Base-by-base conservation (phyloP, 1,140 invertebrate species). In the Temnothorax curvispinosus region DNA sequence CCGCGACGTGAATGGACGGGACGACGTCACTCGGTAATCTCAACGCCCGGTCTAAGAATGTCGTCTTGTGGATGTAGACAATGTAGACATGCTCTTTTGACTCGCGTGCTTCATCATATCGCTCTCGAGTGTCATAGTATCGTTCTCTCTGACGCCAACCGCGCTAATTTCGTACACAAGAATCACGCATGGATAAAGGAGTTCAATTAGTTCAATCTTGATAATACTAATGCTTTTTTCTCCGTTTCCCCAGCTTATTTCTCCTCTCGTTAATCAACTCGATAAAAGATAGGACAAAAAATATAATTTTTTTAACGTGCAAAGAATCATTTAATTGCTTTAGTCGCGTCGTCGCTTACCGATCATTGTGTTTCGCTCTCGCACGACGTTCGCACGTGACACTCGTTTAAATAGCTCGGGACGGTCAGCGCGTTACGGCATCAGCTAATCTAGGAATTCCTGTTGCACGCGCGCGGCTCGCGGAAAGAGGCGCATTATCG, bases 401-500 rank as follows among this genome's bases (percentile, higher is more conserved):
- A 35, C 21, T 41, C 32, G 52, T 56, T 74, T 18, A 47, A n/a
- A 56, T 27, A 47, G 41, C 18, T 60, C 38, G 27, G 47, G 47
- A 58, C 7, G 9, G 47, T 62, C 1, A 27, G 27, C 27, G 27
- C 27, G 41, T 60, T 60, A 84, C 69, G 41, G 54, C 69, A 60
- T 72, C 75, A 72, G 41, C 18, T 18, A 64, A 87, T 89, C 88
- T 64, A 89, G 88, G 76, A 89, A 89, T 89, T 89, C 76, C 75
- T 86, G 71, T 86, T 81, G 69, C 76, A 58, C 87, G 44, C 35
- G 27, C 32, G 27, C 32, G 52, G 21, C 78, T 82, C 78, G 67
- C 84, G 87, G 89, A 89, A 89, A 89, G 88, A 52, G 27, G 54
- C 54, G 35, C 54, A 89, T 90, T 87, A 90, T 87, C 87, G 87